phyloP scores from a whole-genome alignment of 2,888 invertebrate genomes.

The Sphaerophoria taeniata region DNA sequence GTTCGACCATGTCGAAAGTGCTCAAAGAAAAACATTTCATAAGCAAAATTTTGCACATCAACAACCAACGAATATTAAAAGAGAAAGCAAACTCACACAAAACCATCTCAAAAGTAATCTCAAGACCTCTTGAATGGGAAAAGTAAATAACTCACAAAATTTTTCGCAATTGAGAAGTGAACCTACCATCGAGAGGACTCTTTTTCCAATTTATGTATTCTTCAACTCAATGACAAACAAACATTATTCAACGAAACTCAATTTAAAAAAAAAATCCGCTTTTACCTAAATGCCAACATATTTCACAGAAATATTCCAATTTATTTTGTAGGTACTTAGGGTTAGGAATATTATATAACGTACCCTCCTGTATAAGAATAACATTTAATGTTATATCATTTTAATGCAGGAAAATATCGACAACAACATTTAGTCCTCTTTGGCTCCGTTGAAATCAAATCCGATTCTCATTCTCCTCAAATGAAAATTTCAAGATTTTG shows the following conservation, averaged over 20 bases:
- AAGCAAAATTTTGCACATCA: no score
- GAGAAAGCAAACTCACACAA: no score
- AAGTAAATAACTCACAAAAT: no score
- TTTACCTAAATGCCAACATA: neutral
- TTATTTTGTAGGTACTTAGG: neutral
- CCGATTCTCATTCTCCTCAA: neutral
- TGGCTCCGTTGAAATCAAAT: constrained; percentile 5
- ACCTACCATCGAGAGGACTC: no score
- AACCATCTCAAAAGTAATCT: no score
- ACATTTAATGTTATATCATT: constrained; percentile 5
- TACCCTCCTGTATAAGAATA: neutral
- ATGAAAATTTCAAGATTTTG: neutral
- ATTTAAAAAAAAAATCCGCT: neutral
- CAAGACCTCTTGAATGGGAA: no score
- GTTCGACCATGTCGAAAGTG: no score
- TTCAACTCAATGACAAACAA: neutral
- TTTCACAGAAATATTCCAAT: constrained; percentile 14
- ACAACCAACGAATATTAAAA: no score
- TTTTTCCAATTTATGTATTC: no score
- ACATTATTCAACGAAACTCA: constrained; percentile 1
- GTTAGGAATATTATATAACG: no score
- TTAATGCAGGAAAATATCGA: neutral
- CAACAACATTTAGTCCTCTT: neutral
- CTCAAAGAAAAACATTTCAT: no score
- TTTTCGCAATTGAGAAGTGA: no score